Evolutionary conservation across 2,797 vertebrate genomes (phyloP).

Genomic region (Alauda arvensis): DNA sequence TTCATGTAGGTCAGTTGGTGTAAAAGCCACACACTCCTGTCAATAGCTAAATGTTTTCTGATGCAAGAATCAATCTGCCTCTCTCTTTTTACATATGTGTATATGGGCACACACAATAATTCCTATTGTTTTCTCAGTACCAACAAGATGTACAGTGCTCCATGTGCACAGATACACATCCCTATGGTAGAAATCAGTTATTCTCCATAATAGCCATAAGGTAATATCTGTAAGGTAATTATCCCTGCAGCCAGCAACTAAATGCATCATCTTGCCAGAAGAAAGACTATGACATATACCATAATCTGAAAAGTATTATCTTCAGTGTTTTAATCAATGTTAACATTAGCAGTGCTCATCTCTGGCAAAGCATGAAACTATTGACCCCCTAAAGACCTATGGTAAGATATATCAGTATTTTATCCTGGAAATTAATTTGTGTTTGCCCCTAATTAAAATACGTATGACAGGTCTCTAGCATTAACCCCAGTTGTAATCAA

Average conservation of each 20-base stretch:
- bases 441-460: conserved; percentile 70
- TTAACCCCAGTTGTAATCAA: conserved; percentile 49
- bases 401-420: conserved; percentile 42
- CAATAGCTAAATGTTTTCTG: neutral
- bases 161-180: neutral
- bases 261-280: conserved; percentile 44
- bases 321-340: conserved; percentile 67
- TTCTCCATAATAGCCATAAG: conserved; percentile 7
- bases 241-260: conserved; percentile 46
- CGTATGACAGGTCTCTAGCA: neutral
- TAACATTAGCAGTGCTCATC: neutral
- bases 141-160: neutral
- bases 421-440: conserved; percentile 64
- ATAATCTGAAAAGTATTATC: conserved; percentile 43
- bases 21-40: neutral
- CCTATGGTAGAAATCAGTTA: neutral
- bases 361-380: conserved; percentile 23
- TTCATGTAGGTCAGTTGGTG: neutral
- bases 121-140: neutral
- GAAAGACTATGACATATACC: conserved; percentile 10
- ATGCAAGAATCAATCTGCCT: neutral
- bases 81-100: neutral
- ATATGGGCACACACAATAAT: neutral
- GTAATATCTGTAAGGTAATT: conserved; percentile 55
- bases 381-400: conserved; percentile 17